Conservation (phyloP, 2,113 vertebrate species). For the Rattus rattus region DNA sequence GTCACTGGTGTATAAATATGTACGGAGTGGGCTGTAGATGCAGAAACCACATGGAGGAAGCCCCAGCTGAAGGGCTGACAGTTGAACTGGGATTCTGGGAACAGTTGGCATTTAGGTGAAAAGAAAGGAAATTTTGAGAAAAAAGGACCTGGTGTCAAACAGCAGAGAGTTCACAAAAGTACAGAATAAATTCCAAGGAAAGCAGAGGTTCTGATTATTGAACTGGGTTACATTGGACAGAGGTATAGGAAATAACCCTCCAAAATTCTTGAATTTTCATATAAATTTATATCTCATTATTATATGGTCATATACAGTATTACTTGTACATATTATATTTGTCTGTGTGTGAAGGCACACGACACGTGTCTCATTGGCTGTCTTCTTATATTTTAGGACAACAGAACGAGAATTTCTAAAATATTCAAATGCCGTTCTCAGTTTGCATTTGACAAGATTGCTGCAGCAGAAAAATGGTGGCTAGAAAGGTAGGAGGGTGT, state of each 20-base stretch:
- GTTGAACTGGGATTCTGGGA: neutral
- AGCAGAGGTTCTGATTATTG: too few species aligned
- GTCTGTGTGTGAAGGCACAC: neutral
- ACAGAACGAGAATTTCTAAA: neutral
- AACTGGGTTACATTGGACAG: neutral
- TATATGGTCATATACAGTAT: neutral
- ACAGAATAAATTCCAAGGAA: neutral
- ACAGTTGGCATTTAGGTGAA: neutral
- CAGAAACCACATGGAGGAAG: neutral
- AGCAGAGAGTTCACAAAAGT: neutral
- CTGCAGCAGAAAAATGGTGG: neutral
- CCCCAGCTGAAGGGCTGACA: neutral
- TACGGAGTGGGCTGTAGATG: neutral
- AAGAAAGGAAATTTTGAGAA: constrained; percentile 25
- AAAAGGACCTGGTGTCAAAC: neutral
- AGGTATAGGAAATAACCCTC: neutral
- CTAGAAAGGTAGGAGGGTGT: neutral
- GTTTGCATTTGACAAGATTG: constrained; percentile 14
- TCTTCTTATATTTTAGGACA: constrained; percentile 1
- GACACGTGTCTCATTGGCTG: too few species aligned
- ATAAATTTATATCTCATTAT: neutral
- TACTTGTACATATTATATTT: neutral
- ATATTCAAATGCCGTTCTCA: neutral
- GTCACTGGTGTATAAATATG: neutral
- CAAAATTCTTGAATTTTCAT: neutral